Evolutionary conservation across 2,888 invertebrate genomes (phyloP).

Genomic region (Philhelius pedissequus): DNA sequence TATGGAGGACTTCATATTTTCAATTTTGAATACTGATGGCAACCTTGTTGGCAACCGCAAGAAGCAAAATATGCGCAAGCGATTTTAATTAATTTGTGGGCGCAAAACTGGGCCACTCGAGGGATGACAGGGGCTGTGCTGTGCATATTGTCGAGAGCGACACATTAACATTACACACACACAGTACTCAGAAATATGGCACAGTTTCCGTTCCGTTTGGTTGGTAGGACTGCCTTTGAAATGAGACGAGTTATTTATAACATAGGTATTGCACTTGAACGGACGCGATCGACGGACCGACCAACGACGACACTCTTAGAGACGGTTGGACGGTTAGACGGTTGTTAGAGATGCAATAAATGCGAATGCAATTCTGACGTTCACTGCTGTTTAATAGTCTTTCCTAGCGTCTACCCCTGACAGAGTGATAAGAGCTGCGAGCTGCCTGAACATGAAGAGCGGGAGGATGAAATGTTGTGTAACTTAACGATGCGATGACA

Average conservation of each 20-base stretch:
- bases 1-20: neutral
- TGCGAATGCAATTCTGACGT: neutral
- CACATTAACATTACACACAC: slow-evolving; percentile 36
- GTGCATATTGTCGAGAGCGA: neutral
- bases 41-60: neutral
- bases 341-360: slow-evolving; percentile 10
- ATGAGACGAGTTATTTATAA: slow-evolving; percentile 55
- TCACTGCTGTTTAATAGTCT: slow-evolving; percentile 43
- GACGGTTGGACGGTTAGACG: slow-evolving; percentile 10
- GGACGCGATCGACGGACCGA: no score
- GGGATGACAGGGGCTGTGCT: slow-evolving; percentile 11
- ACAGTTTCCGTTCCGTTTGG: slow-evolving; percentile 1
- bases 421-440: slow-evolving; percentile 49
- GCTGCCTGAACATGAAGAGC: neutral
- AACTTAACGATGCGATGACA: slow-evolving; percentile 15
- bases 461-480: slow-evolving; percentile 36
- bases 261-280: slow-evolving; percentile 65
- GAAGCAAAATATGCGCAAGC: slow-evolving; percentile 50
- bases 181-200: slow-evolving; percentile 21
- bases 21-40: neutral
- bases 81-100: slow-evolving; percentile 63
- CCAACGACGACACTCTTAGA: no score
- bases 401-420: neutral
- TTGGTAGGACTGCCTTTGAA: slow-evolving; percentile 16
- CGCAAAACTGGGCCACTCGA: slow-evolving; percentile 60